A percentile compares a stretch with the other conserved stretches of the same genome.
phyloP scores from a whole-genome alignment of 2,888 invertebrate genomes.

The Yponomeuta sedellus region DNA sequence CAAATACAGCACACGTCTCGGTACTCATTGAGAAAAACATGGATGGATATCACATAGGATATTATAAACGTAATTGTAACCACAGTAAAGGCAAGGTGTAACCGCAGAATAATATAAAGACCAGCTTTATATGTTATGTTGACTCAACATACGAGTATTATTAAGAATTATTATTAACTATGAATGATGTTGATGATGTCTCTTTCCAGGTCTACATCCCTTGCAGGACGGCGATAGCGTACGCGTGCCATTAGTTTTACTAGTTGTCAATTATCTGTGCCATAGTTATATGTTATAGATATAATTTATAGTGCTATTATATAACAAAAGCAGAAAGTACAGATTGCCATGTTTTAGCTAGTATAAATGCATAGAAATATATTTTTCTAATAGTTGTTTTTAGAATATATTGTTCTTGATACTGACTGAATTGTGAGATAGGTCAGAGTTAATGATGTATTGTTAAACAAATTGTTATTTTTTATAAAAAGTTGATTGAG shows the following conservation, averaged over 20 bases:
- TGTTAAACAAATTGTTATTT: slow-evolving; percentile 6
- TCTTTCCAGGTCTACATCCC: slow-evolving; percentile 83
- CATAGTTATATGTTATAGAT: neutral
- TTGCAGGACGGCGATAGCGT: slow-evolving; percentile 82
- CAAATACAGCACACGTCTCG: no score
- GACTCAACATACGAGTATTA: no score
- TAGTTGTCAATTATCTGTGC: neutral
- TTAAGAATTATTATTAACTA: no score
- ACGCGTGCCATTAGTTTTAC: slow-evolving; percentile 57
- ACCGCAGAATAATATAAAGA: no score
- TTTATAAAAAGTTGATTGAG: slow-evolving; percentile 22
- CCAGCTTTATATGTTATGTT: no score
- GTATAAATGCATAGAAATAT: slow-evolving; percentile 4
- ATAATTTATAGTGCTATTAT: no score
- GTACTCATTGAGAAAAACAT: no score
- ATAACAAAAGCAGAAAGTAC: no score
- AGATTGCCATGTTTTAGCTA: neutral
- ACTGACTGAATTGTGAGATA: neutral
- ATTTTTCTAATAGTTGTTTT: slow-evolving; percentile 4
- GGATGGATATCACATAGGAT: no score
- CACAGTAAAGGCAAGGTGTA: no score
- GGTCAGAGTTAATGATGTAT: neutral
- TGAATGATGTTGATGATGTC: slow-evolving; percentile 20
- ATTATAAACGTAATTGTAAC: no score
- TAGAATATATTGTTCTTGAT: neutral